A percentile compares a stretch with the other conserved stretches of the same genome.
Conservation (phyloP, 2,888 invertebrate genomes). For the Hirtodrosophila cameraria region DNA sequence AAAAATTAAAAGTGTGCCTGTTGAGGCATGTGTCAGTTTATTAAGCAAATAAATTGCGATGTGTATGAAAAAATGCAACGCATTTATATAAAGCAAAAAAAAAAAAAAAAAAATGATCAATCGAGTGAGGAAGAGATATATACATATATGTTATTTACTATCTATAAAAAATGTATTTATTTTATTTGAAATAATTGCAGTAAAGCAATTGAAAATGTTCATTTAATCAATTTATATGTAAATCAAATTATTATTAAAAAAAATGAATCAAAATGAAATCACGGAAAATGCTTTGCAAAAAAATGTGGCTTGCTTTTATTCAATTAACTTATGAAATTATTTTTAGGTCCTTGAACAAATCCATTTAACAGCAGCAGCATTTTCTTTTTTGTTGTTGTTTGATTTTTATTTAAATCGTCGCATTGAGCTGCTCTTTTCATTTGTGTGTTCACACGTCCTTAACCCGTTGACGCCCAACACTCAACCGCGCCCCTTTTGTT, state of each 20-base stretch:
- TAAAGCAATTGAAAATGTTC: slow-evolving; percentile 4
- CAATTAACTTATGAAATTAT: slow-evolving; percentile 44
- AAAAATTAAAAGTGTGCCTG: too few relatives aligned
- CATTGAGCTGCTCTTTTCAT: slow-evolving; percentile 49
- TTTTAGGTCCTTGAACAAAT: slow-evolving; percentile 19
- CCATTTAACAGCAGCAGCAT: slow-evolving; percentile 17
- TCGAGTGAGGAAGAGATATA: too few relatives aligned
- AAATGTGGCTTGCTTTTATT: slow-evolving; percentile 31
- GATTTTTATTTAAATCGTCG: slow-evolving; percentile 14
- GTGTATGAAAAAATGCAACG: too few relatives aligned
- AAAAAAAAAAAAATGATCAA: too few relatives aligned
- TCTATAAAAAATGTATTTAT: too few relatives aligned
- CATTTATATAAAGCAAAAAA: too few relatives aligned
- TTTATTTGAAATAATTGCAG: too few relatives aligned
- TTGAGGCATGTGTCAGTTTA: too few relatives aligned
- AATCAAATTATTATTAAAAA: background rate
- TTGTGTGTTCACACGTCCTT: slow-evolving; percentile 55
- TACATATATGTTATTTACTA: too few relatives aligned
- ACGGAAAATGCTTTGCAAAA: slow-evolving; percentile 9
- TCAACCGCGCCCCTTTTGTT: slow-evolving; percentile 52
- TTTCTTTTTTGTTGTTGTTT: slow-evolving; percentile 10
- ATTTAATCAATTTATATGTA: too few relatives aligned
- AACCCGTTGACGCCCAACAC: slow-evolving; percentile 42
- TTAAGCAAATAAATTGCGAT: too few relatives aligned
- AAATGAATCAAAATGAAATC: background rate